Evolutionary conservation across 2,113 vertebrate species (phyloP), one percentile per base, ranked within the genome.

Genomic region (Conger conger): DNA sequence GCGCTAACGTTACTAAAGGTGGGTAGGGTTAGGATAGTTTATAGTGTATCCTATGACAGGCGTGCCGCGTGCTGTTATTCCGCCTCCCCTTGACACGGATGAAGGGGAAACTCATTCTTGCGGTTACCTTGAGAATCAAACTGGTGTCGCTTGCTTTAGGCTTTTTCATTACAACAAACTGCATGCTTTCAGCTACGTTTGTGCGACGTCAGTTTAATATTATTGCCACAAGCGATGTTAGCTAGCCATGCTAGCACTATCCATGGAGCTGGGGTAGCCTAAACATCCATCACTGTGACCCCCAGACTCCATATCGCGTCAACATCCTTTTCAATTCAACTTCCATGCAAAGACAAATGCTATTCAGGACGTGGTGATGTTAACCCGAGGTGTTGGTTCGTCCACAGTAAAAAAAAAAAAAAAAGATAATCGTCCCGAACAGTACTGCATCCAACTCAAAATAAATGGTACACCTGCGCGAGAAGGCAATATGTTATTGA

Each of bases 31-130:
- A 33, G 68, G 23, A 8, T 33, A 1, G 27, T 33, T 33, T 23
- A n/a, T 73, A 73, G 68, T 20, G 68, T 73, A 73, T 73, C 68
- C 68, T 73, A 27, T 73, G n/a, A 73, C 68, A 73, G 16, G 68
- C 27, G 68, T 73, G n/a, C n/a, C n/a, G n/a, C n/a, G n/a, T n/a
- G n/a, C n/a, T n/a, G n/a, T 73, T 33, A 73, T 73, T 73, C 27
- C 27, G n/a, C 68, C 27, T 33, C n/a, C n/a, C 68, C 68, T 73
- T 33, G 68, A 73, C n/a, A 13, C 27, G 68, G 68, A 27, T 9
- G 27, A 33, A 73, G n/a, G 68, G 60, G 68, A 15, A 73, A 73
- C 68, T 73, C 68, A 17, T 73, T 73, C n/a, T 33, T 30, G 68
- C 68, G 68, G n/a, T 73, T 33, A 33, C n/a, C n/a, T 73, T 68